phyloP scores from a whole-genome alignment of 1,140 invertebrate genomes.

The Hetaerina americana region DNA sequence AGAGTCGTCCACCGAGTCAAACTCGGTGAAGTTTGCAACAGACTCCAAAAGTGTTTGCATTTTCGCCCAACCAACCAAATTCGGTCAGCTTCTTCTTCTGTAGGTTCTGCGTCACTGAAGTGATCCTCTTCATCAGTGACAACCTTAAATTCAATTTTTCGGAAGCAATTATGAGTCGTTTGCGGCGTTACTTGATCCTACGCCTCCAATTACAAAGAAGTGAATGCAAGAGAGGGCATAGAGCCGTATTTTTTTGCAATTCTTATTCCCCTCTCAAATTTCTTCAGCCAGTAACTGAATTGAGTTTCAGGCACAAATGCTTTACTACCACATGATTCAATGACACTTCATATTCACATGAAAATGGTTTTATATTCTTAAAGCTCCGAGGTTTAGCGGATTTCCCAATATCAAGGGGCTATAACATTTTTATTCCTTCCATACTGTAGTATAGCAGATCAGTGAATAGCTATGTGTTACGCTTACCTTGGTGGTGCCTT shows the following conservation, averaged over 20 bases:
- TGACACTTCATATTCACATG: no score
- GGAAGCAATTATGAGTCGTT: background rate
- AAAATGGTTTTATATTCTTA: no score
- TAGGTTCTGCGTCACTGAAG: background rate
- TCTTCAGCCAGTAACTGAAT: no score
- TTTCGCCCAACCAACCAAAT: background rate
- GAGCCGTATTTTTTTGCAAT: background rate
- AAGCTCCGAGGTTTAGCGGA: no score
- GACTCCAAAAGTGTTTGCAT: background rate
- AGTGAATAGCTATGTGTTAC: no score
- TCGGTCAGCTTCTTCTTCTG: background rate
- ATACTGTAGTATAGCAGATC: no score
- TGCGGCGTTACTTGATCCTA: background rate
- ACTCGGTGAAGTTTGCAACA: background rate
- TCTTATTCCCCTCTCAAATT: no score
- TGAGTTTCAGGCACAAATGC: no score
- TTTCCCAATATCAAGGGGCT: no score
- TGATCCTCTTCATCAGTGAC: background rate
- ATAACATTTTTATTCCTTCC: no score
- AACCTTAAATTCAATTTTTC: background rate
- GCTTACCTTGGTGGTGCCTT: no score
- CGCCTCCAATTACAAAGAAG: background rate
- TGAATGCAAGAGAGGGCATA: background rate
- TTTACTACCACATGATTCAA: no score
- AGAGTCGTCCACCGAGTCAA: background rate